phyloP scores from a whole-genome alignment of 1,140 invertebrate genomes.

The Temnothorax nylanderi region DNA sequence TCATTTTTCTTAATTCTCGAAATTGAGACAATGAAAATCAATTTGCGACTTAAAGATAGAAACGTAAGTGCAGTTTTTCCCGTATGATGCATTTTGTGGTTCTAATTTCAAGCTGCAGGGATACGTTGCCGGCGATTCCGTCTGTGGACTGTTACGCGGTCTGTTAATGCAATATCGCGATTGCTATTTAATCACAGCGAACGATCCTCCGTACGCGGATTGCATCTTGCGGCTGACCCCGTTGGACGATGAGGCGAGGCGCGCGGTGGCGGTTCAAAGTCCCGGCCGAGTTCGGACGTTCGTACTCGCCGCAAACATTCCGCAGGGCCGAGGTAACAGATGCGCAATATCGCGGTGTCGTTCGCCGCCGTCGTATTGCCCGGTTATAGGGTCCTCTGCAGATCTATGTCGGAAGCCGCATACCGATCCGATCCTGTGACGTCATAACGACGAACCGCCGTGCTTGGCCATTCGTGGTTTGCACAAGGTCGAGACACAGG shows the following conservation, averaged over 20 bases:
- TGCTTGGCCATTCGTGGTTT: conserved; percentile 80
- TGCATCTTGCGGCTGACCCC: conserved; percentile 37
- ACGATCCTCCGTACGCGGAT: conserved; percentile 25
- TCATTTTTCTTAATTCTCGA: neutral
- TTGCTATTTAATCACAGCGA: conserved; percentile 44
- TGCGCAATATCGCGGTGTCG: conserved; percentile 69
- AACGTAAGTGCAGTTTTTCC: neutral
- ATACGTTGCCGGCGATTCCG: neutral
- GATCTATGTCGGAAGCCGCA: conserved; percentile 78
- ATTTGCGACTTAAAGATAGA: neutral
- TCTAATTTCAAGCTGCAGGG: neutral
- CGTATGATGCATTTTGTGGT: neutral
- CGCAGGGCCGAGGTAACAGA: conserved; percentile 69
- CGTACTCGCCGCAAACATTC: conserved; percentile 75
- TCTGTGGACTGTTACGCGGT: neutral
- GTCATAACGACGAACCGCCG: conserved; percentile 67
- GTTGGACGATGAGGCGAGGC: conserved; percentile 57
- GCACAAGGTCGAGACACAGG: conserved; percentile 75
- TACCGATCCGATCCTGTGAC: conserved; percentile 66
- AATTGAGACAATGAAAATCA: neutral
- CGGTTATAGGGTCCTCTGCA: conserved; percentile 71
- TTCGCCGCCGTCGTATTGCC: conserved; percentile 66
- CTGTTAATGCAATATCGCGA: conserved; percentile 40
- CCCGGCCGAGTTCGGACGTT: conserved; percentile 55
- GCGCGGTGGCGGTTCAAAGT: conserved; percentile 55